Base-by-base conservation (phyloP, 2,113 vertebrate genomes). In the Apteryx owenii region DNA sequence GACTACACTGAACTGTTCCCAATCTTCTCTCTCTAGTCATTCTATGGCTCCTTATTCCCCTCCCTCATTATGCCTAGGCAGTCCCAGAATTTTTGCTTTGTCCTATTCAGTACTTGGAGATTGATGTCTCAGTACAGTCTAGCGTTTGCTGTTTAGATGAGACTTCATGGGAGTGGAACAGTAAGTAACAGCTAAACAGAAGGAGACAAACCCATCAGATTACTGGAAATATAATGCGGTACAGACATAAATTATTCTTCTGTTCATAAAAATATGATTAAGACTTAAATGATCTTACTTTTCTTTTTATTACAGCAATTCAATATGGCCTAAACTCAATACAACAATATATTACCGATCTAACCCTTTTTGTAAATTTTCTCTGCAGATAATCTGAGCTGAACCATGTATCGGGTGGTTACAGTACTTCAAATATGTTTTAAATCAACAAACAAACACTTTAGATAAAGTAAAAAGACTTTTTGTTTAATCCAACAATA, bases 1-100 rank as follows among this genome's bases (percentile, higher is more conserved):
- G 36, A 80, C 10, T 48, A 10, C 46, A 23, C 25, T 2, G 6
- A 78, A 26, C 28, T 0, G 0, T 44, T 81, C n/a, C 25, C 11
- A 40, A 4, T 62, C 68, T 44, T 72, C 33, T 77, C 28, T 76
- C 71, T 66, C 76, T 54, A 42, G 29, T n/a, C 53, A 72, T 10
- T 36, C 42, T 44, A 58, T 8, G 69, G 18, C 12, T 81, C 51
- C 60, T 36, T 88, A 18, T 36, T 40, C 78, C 48, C 9, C n/a
- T 78, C 25, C 48, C 56, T 44, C 0, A 0, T 38, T 20, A 78
- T 0, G 26, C 18, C 42, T 1, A 18, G 20, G 60, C 38, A 80
- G 60, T 10, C 12, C 38, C 28, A 48, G 20, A 56, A 29, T 14
- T 66, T 62, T 46, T 81, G 8, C 14, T 71, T 82, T 66, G 20